phyloP scores from a whole-genome alignment of 2,113 vertebrate genomes.

The Acrocephalus arundinaceus region DNA sequence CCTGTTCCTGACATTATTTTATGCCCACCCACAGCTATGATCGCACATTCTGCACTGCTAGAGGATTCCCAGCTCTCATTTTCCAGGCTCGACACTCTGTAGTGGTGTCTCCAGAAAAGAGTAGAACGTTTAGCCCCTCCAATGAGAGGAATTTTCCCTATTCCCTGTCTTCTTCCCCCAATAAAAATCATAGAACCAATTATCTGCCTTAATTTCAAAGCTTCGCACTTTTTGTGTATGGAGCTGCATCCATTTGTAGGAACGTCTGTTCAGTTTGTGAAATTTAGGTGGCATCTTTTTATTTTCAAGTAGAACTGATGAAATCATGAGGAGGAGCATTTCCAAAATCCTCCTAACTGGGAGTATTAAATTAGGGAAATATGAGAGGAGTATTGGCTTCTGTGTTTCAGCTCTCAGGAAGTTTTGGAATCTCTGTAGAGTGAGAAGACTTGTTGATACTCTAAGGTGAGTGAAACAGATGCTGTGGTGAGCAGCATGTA shows the following conservation, averaged over 20 bases:
- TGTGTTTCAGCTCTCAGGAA: neutral
- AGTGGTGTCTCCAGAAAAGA: neutral
- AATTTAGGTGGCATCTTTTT: neutral
- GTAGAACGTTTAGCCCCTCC: accelerated
- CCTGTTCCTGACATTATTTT: neutral
- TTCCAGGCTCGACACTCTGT: neutral
- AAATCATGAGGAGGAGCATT: neutral
- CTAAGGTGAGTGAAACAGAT: neutral
- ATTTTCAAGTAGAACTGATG: neutral
- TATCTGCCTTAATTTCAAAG: neutral
- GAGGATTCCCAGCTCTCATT: neutral
- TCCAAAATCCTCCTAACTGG: neutral
- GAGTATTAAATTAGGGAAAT: neutral
- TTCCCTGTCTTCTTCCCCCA: neutral
- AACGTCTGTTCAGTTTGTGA: neutral
- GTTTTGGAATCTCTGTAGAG: neutral
- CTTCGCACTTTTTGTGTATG: neutral
- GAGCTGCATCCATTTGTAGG: neutral
- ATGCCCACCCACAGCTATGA: neutral
- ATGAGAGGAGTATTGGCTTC: neutral
- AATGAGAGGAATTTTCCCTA: neutral
- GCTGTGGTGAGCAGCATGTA: neutral
- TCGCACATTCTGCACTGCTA: neutral
- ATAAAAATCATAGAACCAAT: neutral
- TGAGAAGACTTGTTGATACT: neutral